Evolutionary conservation across 2,797 vertebrate species (phyloP).

Genomic region (Muscicapa comitata): DNA sequence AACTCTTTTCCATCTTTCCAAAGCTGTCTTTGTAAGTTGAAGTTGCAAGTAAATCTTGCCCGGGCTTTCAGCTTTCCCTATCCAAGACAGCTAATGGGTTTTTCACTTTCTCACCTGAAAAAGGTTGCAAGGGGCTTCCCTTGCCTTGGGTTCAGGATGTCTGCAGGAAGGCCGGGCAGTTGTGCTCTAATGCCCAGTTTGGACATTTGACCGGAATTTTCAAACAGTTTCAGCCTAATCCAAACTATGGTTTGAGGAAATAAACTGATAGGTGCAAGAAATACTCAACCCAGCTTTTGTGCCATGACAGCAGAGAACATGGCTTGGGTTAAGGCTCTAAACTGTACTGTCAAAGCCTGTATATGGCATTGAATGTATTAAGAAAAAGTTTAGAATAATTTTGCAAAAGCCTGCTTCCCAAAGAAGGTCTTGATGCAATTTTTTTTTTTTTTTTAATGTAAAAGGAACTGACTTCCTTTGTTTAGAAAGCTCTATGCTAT

Average conservation of each 20-base stretch:
- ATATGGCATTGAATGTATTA: not conserved
- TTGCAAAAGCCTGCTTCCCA: not conserved
- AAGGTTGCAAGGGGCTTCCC: not conserved
- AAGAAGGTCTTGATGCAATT: not conserved
- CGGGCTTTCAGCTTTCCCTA: not conserved
- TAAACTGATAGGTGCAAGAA: not conserved
- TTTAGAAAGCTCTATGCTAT: not conserved
- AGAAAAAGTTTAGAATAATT: not conserved
- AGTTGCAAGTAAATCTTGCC: not conserved
- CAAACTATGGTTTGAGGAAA: not conserved
- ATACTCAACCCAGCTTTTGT: not conserved
- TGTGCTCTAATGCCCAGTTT: not conserved
- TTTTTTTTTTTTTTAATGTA: not conserved
- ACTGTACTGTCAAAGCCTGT: not conserved
- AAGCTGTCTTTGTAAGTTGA: not conserved
- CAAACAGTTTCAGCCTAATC: not conserved
- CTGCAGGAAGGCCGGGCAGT: not conserved
- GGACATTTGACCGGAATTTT: not conserved
- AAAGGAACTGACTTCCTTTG: not conserved
- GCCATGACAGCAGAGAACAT: not conserved
- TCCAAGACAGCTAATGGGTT: not conserved
- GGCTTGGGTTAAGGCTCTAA: not conserved
- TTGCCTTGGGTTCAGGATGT: not conserved
- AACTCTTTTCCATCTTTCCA: not conserved
- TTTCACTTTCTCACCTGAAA: not conserved